Conservation (phyloP, 92 coral and sea anemone species). For the Anthopleura xanthogrammica region DNA sequence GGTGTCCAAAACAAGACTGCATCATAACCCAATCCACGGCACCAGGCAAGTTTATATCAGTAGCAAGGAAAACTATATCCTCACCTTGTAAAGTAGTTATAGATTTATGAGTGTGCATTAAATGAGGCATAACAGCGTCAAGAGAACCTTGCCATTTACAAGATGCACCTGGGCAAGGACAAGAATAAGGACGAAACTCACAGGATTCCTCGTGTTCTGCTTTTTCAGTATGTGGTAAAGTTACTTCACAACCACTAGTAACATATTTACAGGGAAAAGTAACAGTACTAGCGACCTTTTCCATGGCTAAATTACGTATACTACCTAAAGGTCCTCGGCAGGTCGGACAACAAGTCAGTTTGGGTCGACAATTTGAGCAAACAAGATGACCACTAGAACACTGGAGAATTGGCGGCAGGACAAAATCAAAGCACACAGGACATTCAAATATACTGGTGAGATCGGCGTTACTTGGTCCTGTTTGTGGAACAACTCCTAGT, state of each 20-base stretch:
- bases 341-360: conserved; percentile 97
- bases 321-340: conserved; percentile 99
- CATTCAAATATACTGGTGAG: conserved; percentile 98
- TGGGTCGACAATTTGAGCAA: conserved; percentile 98
- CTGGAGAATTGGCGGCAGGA: conserved; percentile 95
- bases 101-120: conserved; percentile 99
- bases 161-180: conserved; percentile 99
- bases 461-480: conserved; percentile 94
- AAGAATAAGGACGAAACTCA: conserved; percentile 96
- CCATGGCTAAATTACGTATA: conserved; percentile 99
- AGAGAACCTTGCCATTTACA: conserved; percentile 99
- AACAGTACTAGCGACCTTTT: conserved; percentile 98
- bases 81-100: conserved; percentile 99
- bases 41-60: conserved; percentile 97
- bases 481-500: conserved; percentile 62
- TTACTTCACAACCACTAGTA: conserved; percentile 87
- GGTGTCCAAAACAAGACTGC: conserved; percentile 99
- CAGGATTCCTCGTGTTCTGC: conserved; percentile 98
- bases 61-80: conserved; percentile 97
- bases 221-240: conserved; percentile 91
- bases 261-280: conserved; percentile 96
- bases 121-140: conserved; percentile 99
- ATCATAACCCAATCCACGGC: conserved; percentile 99
- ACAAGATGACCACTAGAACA: conserved; percentile 99
- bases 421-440: conserved; percentile 98